Percentiles rank a stretch among this genome's conserved stretches.
Evolutionary conservation across 2,113 vertebrate species (phyloP).

Genomic region (Fulica atra): DNA sequence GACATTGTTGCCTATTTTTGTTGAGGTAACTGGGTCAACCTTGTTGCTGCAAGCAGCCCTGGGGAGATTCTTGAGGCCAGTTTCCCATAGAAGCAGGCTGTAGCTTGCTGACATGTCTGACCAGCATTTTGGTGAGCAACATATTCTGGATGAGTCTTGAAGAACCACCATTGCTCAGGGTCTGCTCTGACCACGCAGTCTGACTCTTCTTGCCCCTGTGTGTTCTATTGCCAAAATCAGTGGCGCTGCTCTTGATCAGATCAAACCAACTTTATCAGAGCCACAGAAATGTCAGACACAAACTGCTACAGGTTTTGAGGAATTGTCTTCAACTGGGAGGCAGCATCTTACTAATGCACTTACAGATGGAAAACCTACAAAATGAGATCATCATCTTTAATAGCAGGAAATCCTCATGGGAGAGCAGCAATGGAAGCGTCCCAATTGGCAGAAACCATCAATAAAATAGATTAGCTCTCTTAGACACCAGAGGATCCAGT

Average conservation of each 20-base stretch:
- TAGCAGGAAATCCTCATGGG: not conserved
- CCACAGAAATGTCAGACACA: not conserved
- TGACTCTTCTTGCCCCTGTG: not conserved
- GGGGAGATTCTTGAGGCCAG: fast-evolving
- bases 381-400: not conserved
- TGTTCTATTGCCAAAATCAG: not conserved
- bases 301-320: not conserved
- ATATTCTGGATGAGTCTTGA: not conserved
- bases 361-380: not conserved
- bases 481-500: not conserved
- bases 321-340: not conserved
- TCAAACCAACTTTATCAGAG: not conserved
- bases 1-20: not conserved
- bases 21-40: not conserved
- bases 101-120: not conserved
- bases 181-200: not conserved
- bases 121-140: not conserved
- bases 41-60: not conserved
- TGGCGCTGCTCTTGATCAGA: not conserved
- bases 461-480: not conserved
- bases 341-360: not conserved
- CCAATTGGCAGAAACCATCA: not conserved
- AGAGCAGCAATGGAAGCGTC: not conserved
- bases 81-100: not conserved
- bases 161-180: not conserved